A percentile compares a stretch with the other conserved stretches of the same genome.
Conservation (phyloP, 1,140 invertebrate species). For the Drosophila watanabei region DNA sequence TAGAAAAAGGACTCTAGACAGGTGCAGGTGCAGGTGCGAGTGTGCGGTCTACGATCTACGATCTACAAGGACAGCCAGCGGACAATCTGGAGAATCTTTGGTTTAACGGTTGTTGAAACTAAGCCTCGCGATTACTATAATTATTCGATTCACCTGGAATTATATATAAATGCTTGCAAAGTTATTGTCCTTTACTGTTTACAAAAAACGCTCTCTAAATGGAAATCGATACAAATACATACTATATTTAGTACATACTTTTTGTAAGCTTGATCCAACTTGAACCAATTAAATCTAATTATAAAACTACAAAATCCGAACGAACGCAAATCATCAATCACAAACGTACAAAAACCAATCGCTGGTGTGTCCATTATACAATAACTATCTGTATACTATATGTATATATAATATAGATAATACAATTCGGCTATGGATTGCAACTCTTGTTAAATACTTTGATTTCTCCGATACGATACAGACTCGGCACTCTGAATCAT, state of each 20-base stretch:
- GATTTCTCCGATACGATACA: conserved; percentile 30
- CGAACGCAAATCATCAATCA: conserved; percentile 35
- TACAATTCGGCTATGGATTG: conserved; percentile 26
- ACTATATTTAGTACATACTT: background rate
- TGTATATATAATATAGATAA: conserved; percentile 24
- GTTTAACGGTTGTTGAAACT: background rate
- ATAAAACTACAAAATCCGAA: conserved; percentile 49
- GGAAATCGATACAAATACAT: conserved; percentile 15
- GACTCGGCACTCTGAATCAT: conserved; percentile 26
- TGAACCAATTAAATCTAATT: conserved; percentile 50
- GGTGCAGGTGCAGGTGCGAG: conserved; percentile 8
- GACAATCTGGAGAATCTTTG: conserved; percentile 13
- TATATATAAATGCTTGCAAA: conserved; percentile 72
- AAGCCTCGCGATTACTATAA: conserved; percentile 20
- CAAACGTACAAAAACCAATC: conserved; percentile 38
- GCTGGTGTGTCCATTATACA: conserved; percentile 15
- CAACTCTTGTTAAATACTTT: conserved; percentile 49
- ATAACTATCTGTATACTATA: background rate
- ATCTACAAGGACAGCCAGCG: conserved; percentile 23
- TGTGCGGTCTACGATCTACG: conserved; percentile 1
- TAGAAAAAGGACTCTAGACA: conserved; percentile 21
- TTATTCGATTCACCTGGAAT: conserved; percentile 21
- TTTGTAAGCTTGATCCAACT: conserved; percentile 26
- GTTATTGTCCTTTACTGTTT: conserved; percentile 73
- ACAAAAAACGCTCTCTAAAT: conserved; percentile 44